Base-by-base conservation (phyloP, 2,888 invertebrate genomes). In the Hololepta plana region DNA sequence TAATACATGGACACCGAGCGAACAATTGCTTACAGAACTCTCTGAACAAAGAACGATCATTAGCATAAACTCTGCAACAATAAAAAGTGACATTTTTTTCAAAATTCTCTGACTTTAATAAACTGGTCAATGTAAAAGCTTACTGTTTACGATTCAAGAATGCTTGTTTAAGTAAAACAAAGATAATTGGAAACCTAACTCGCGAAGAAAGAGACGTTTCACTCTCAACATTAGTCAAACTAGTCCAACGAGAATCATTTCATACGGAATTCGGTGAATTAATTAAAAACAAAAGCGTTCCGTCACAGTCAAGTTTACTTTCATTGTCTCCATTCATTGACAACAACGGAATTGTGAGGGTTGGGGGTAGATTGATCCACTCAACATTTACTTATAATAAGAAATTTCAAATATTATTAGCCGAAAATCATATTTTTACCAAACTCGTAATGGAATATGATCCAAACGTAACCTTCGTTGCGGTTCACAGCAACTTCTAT, bases 381-480 rank as follows among this genome's bases (percentile, higher is more conserved):
- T 29, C 42, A 4, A 26, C 35, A 3, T 9, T 39, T 8, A 4
- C 27, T 4, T 31, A 27, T 19, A 13, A 24, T 5, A 27, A 38
- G 17, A 32, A 37, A 31, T 38, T 39, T 27, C 41, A 38, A 1
- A 38, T 42, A 7, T 11, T 45, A 4, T 17, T 45, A 3, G 40
- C 42, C 2, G 21, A 19, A 15, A 21, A 29, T 1, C 27, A 36
- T 31, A 28, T 24, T 9, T 15, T 40, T 2, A 38, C 19, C 11
- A 15, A 13, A 22, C 30, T 22, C 19, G 26, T 26, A 7, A 17
- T 29, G 4, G 12, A 22, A 23, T 7, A 29, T 29, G 9, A 28
- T 12, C 5, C 12, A 9, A 12, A 28, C 9, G 11, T 13, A 13
- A 25, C 11, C 4, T 11, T 23, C 3, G 13, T 4, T 21, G 6